phyloP scores from a whole-genome alignment of 2,113 vertebrate species.

The Psammodynastes pulverulentus region DNA sequence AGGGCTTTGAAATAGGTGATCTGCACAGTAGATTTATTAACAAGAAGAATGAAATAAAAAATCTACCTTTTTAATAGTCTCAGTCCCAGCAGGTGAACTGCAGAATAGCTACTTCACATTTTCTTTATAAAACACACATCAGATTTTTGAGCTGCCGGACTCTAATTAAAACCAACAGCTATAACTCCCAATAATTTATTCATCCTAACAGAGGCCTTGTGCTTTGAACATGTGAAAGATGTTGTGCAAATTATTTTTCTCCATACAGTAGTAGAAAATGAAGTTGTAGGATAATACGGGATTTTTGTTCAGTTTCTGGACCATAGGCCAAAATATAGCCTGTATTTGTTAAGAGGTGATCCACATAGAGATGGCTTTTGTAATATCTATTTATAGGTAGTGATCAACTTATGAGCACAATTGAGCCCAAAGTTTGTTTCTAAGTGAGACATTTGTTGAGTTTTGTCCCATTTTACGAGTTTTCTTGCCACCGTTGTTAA shows the following conservation, averaged over 20 bases:
- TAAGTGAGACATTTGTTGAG: not conserved
- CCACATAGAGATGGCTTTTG: not conserved
- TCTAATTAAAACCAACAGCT: constrained; percentile 16
- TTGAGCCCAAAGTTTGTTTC: not conserved
- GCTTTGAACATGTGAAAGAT: not conserved
- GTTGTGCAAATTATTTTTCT: not conserved
- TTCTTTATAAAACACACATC: not conserved
- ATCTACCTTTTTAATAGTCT: not conserved
- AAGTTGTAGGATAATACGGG: not conserved
- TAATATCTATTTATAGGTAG: not conserved
- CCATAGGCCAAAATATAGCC: not conserved
- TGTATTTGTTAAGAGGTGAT: not conserved
- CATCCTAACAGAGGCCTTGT: not conserved
- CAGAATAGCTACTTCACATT: not conserved
- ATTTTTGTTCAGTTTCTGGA: not conserved
- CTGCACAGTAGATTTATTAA: not conserved
- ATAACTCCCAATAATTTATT: not conserved
- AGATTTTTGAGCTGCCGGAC: not conserved
- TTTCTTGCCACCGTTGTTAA: not conserved
- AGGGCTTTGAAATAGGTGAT: not conserved
- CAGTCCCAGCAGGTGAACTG: not conserved
- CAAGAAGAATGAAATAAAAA: constrained; percentile 18
- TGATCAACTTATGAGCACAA: not conserved
- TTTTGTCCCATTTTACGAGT: not conserved
- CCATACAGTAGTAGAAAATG: not conserved